phyloP scores from a whole-genome alignment of 2,888 invertebrate genomes.

The Odiellus spinosus region DNA sequence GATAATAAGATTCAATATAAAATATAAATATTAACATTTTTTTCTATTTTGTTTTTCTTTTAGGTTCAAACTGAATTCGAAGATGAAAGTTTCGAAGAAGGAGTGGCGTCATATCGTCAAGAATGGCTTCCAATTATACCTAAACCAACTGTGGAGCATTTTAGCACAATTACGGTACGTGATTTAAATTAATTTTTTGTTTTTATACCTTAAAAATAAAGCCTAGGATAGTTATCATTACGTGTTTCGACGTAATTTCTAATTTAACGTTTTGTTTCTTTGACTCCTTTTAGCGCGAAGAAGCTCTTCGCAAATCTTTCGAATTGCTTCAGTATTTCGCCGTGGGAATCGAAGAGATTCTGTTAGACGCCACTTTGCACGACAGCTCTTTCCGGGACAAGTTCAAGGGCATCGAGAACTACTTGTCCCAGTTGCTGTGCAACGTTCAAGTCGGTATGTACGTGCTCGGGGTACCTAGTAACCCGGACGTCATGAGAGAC shows the following conservation, averaged over 20 bases:
- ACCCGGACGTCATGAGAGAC: slow-evolving; percentile 27
- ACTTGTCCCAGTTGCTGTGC: slow-evolving; percentile 47
- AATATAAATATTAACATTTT: too few relatives aligned
- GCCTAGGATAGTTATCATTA: too few relatives aligned
- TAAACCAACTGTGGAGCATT: slow-evolving; percentile 7
- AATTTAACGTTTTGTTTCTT: background rate
- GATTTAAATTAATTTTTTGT: too few relatives aligned
- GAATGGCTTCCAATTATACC: slow-evolving; percentile 18
- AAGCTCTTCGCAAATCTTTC: slow-evolving; percentile 41
- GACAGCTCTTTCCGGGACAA: slow-evolving; percentile 32
- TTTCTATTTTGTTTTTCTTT: too few relatives aligned
- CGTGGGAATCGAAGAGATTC: slow-evolving; percentile 49
- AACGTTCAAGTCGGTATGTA: slow-evolving; percentile 45
- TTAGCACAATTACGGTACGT: slow-evolving; percentile 11
- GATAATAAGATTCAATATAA: too few relatives aligned
- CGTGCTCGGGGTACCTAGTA: slow-evolving; percentile 37
- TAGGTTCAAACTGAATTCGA: too few relatives aligned
- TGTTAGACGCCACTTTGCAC: slow-evolving; percentile 41
- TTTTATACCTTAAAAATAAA: too few relatives aligned
- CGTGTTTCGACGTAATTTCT: background rate
- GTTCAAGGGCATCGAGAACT: slow-evolving; percentile 43
- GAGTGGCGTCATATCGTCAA: slow-evolving; percentile 9
- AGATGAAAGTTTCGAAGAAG: too few relatives aligned
- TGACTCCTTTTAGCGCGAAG: background rate
- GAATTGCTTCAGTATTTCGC: slow-evolving; percentile 52